Evolutionary conservation across 2,797 vertebrate species (phyloP).

Genomic region (Lithobates sylvaticus): DNA sequence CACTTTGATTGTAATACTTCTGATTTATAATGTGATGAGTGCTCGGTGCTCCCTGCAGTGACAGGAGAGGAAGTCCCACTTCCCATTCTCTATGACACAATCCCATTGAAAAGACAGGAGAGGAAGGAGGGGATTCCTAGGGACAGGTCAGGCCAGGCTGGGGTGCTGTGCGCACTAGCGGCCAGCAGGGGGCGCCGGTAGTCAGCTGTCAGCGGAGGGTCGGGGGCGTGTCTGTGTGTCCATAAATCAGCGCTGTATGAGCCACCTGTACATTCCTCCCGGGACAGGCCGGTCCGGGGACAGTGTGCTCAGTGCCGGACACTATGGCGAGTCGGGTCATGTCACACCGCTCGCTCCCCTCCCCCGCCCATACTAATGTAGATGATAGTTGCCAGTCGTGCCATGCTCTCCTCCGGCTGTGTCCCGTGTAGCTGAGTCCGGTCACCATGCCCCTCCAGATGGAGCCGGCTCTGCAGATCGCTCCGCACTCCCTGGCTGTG

Average conservation of each 20-base stretch:
- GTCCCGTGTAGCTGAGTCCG: not conserved
- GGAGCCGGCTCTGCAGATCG: constrained; percentile 91
- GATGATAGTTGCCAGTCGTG: too few species aligned
- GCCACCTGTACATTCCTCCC: constrained; percentile 57
- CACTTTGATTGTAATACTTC: too few species aligned
- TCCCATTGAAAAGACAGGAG: too few species aligned
- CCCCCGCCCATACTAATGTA: too few species aligned
- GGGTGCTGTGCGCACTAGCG: not conserved
- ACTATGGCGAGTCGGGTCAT: constrained; percentile 28
- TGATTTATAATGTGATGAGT: too few species aligned
- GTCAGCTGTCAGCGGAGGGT: not conserved
- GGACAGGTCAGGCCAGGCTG: not conserved
- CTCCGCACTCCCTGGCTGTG: constrained; percentile 95
- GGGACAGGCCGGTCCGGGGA: constrained; percentile 13
- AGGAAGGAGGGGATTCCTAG: not conserved
- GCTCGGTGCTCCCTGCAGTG: too few species aligned
- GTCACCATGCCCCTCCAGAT: constrained; percentile 70
- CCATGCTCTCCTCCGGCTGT: too few species aligned
- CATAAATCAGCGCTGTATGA: constrained; percentile 42
- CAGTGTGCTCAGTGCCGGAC: not conserved
- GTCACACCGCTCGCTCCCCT: not conserved
- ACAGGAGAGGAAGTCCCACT: too few species aligned
- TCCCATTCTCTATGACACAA: too few species aligned
- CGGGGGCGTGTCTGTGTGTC: constrained; percentile 19
- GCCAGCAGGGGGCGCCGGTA: not conserved